Evolutionary conservation across 1,140 invertebrate genomes (phyloP), one percentile per base, ranked within the genome.

Genomic region (Diorhabda elongata): DNA sequence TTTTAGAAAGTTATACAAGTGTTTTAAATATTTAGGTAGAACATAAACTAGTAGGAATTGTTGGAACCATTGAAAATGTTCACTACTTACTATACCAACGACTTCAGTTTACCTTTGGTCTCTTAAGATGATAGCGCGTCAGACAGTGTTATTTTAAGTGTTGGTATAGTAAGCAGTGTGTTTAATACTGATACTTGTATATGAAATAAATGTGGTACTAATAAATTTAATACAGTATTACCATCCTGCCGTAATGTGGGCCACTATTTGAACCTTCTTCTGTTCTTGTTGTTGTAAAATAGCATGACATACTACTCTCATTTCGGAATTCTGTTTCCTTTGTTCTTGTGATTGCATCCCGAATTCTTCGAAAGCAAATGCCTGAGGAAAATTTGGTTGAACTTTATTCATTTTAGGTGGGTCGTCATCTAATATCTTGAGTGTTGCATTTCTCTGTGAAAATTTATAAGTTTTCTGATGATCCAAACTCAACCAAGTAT

Each of bases 401-500:
- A 74, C 58, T 69, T 74, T 75, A 47, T 73, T 76, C 3, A 74
- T 73, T 72, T 77, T 78, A 3, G 74, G 69, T 41, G 71, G 65
- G 56, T 80, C 78, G 56, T 79, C 78, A 58, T 80, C 79, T 3
- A 80, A 41, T 66, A 89, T 87, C 80, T 89, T 89, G 45, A 93
- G 83, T 0, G 90, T 90, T 0, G 90, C 89, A 74, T 92, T 92
- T 75, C 87, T 87, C 68, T 88, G 87, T 61, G 89, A 89, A 77
- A 92, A 91, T 65, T 87, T 88, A 79, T 91, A 92, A 26, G 88
- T 87, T 73, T 88, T 87, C 7, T 85, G 85, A 69, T 90, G 86
- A 79, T 93, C 91, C 67, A 93, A 82, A 67, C 90, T 91, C 78
- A 91, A 88, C 92, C 92, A 93, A 56, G 91, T 92, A 69, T 88